Conservation (phyloP, 2,888 invertebrate genomes). For the Schizaphis graminum region DNA sequence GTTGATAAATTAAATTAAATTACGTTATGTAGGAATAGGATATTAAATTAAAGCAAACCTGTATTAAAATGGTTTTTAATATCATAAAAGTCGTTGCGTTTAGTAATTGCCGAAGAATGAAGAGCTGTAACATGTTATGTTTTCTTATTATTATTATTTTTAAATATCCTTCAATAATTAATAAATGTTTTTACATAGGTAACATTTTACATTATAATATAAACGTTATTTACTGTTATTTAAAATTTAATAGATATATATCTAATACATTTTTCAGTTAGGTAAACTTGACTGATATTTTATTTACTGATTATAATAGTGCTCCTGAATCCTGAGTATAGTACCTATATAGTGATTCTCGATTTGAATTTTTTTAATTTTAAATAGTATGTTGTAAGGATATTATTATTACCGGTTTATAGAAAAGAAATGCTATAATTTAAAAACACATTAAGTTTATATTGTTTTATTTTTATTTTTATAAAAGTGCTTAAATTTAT, state of each 20-base stretch:
- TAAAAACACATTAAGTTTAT: background rate
- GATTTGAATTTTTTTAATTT: background rate
- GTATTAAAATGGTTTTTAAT: slow-evolving; percentile 20
- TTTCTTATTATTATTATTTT: background rate
- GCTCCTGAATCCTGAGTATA: no score
- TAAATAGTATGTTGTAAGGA: background rate
- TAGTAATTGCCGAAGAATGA: background rate
- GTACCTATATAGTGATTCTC: background rate
- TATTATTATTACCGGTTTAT: background rate
- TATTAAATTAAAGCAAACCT: slow-evolving; percentile 16
- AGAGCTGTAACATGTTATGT: background rate
- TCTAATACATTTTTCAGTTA: background rate
- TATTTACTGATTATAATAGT: background rate
- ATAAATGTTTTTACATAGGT: background rate
- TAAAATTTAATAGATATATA: background rate
- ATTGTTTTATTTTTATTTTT: no score
- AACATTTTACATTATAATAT: background rate
- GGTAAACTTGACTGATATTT: background rate
- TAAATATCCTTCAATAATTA: background rate
- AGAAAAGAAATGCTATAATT: background rate
- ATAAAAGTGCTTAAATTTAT: no score
- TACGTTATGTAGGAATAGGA: background rate
- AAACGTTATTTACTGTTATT: background rate
- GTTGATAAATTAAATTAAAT: slow-evolving; percentile 11
- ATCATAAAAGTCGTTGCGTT: background rate